These are phyloP conservation scores for Junonia oenone DNA, from an alignment of 2,888 invertebrate genomes.

Conservation along the genomic window DNA sequence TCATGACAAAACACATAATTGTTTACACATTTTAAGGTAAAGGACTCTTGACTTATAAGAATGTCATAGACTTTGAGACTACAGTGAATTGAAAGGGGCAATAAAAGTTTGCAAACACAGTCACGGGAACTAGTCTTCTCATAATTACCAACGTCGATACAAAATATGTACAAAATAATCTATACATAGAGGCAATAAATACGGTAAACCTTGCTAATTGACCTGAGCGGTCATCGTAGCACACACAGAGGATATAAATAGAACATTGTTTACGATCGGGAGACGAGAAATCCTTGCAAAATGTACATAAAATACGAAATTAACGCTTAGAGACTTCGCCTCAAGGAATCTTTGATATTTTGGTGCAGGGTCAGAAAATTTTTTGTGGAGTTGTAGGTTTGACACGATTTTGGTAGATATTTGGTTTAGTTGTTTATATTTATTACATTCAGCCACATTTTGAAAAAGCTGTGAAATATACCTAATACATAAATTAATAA, in stretches of 20 bases:
- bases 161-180: not conserved
- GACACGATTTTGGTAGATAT: too few species aligned
- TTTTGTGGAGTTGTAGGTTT: not conserved
- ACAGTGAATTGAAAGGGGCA: too few species aligned
- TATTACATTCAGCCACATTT: too few species aligned
- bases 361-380: not conserved
- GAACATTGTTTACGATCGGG: constrained; percentile 24
- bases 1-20: too few species aligned
- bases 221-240: not conserved
- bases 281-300: constrained; percentile 1
- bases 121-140: too few species aligned
- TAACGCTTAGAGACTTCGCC: not conserved
- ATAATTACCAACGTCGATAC: not conserved
- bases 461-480: too few species aligned
- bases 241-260: constrained; percentile 22
- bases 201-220: not conserved
- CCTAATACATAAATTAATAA: too few species aligned
- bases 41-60: too few species aligned
- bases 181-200: not conserved
- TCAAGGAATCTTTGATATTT: not conserved
- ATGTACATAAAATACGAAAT: not conserved
- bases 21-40: too few species aligned
- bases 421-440: too few species aligned
- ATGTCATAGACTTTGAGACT: too few species aligned
- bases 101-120: too few species aligned